Evolutionary conservation across 2,888 invertebrate genomes (phyloP), one percentile per base, ranked within the genome.

Genomic region (Drosophila lacicola): DNA sequence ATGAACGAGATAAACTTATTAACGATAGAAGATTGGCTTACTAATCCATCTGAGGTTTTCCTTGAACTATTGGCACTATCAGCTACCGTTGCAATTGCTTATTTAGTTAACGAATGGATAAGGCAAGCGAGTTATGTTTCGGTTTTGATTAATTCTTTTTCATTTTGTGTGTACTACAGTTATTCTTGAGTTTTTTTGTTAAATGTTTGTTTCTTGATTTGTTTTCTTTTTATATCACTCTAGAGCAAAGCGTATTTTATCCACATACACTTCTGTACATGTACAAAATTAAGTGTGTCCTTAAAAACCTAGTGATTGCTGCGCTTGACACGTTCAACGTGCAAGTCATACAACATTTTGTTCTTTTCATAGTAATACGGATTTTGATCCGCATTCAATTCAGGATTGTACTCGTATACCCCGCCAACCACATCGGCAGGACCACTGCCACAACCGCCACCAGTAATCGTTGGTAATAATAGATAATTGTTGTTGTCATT

Each of bases 361-460:
- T 98, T 98, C 80, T 94, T 95, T 83, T 96, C 95, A 91, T 96
- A 97, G 91, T 97, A 98, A 92, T 96, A 96, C 33, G 96, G 97
- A 93, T 98, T 98, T 88, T 97, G 95, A 58, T 93, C 92, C 67
- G 95, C 95, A 89, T 93, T 95, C 56, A 98, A 93, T 88, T 96
- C 96, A 17, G 98, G 97, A 82, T 94, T 94, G 91, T 97, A 97
- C 19, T 87, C 67, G 42, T 83, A 68, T 33, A 47, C 14, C 3
- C 37, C 61, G 2, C 49, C 61, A 34, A 56, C 45, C 19, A 65
- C 45, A 46, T 76, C 75, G 56, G 69, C 46, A 54, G 73, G 47
- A 54, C 73, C 72, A 33, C 37, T 19, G 14, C 63, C 68, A 49
- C 53, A 17, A 2, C 51, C 56, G 54, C 67, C 45, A 33, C 47